Percentiles rank a stretch among this genome's conserved stretches.
Evolutionary conservation across 2,888 invertebrate genomes (phyloP).

Genomic region (Nephrotoma flavescens): DNA sequence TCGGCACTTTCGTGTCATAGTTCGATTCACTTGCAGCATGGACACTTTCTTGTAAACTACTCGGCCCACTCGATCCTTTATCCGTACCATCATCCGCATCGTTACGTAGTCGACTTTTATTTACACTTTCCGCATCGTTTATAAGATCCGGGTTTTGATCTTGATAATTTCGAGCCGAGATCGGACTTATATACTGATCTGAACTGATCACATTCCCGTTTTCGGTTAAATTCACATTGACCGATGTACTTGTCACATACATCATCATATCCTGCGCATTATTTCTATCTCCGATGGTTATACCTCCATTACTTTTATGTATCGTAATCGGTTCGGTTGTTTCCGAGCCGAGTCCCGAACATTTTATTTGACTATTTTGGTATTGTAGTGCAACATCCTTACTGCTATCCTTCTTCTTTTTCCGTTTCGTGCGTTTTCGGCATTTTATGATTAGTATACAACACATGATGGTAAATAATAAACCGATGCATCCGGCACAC

Average conservation of each 20-base stretch:
- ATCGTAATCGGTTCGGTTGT: conserved; percentile 34
- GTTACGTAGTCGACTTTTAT: conserved; percentile 31
- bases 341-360: conserved; percentile 25
- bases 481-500: conserved; percentile 44
- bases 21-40: conserved; percentile 22
- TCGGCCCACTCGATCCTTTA: conserved; percentile 21
- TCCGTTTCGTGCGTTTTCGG: conserved; percentile 26
- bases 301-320: conserved; percentile 38
- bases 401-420: conserved; percentile 37
- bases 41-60: conserved; percentile 17
- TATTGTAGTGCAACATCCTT: conserved; percentile 28
- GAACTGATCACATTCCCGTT: conserved; percentile 27
- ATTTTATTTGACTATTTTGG: conserved; percentile 34
- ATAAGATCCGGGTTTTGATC: conserved; percentile 70
- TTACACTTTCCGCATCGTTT: conserved; percentile 55
- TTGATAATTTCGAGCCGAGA: conserved; percentile 35
- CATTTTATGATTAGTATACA: conserved; percentile 49
- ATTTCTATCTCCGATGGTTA: conserved; percentile 32
- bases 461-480: conserved; percentile 47
- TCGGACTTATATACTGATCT: conserved; percentile 39
- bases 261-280: conserved; percentile 35
- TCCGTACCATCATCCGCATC: conserved; percentile 30
- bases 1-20: conserved; percentile 37
- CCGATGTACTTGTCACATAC: conserved; percentile 21
- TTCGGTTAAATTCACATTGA: conserved; percentile 26